Evolutionary conservation across 2,797 vertebrate genomes (phyloP), one percentile per base, ranked within the genome.

Genomic region (Pygocentrus nattereri): DNA sequence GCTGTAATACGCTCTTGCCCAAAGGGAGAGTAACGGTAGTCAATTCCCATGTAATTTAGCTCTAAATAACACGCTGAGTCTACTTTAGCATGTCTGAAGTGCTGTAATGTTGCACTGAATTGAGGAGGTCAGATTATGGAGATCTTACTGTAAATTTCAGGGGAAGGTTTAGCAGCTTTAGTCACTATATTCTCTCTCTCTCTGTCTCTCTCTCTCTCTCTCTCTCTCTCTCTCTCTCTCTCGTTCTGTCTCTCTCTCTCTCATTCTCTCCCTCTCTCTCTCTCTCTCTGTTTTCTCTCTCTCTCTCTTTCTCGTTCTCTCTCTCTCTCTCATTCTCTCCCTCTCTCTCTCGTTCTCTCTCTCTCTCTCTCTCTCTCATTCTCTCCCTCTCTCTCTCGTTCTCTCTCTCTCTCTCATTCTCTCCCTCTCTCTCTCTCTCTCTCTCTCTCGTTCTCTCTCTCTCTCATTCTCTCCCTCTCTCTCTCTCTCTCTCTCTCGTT

Each of bases 41-140:
- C 49, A 75, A 49, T 49, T 68, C 49, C 50, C 71, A 59, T 80
- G 50, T 58, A 58, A 75, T 74, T 75, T 34, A 47, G 61, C 34
- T 31, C 18, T 74, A 49, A 80, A 73, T 72, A 38, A 73, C 70
- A 73, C 11, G 27, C 70, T 23, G 25, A 21, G 30, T 16, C 31
- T 38, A n/a, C 31, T 54, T n/a, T 44, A 41, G 41, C 21, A 23
- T 4, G 21, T 47, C 65, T 69, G 41, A 58, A 73, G 50, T 54
- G 25, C 71, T 73, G 52, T 58, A 73, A 58, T 73, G 52, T 58
- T 38, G 71, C 52, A 16, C 52, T 13, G 69, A 31, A 31, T 30
- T 50, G 30, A 58, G 50, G 15, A 56, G 50, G 5, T 38, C 25
- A 38, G 30, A 73, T 73, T 73, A 73, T 72, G 68, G 68, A 70